Evolutionary conservation across 2,113 vertebrate genomes (phyloP), one percentile per base, ranked within the genome.

Genomic region (Synodontis membranacea): DNA sequence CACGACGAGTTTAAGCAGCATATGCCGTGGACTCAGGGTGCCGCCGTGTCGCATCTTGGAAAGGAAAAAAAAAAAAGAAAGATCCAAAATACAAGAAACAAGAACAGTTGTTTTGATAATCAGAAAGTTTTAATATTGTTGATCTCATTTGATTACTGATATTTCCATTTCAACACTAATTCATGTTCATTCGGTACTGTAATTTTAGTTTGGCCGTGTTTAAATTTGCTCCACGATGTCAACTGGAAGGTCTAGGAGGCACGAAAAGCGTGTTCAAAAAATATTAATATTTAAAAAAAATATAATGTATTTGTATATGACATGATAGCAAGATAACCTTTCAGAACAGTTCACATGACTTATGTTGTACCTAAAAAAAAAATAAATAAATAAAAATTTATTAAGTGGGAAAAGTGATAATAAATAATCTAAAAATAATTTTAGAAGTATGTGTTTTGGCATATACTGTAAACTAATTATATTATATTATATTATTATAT

Each of bases 1-100:
- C 70, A 50, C 37, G 66, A 87, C 81, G 86, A 76, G 64, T 86
- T 89, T 89, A 84, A 5, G 66, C 54, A 80, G 80, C 86, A 89
- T 84, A 86, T 88, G 86, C 66, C 28, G 28, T 62, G 28, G 81
- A 81, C 66, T 68, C 56, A 66, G 75, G 81, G 80, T 44, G 66
- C 76, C 72, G 12, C 14, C 62, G 31, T 76, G 81, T 75, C 83
- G 68, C 84, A 44, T 1, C 75, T 10, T 19, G 79, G 78, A 39
- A 37, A 60, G 21, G 28, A 74, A 44, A 75, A 75, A 46, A n/a
- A 5, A 44, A 7, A 42, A 25, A 42, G 8, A 72, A 39, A 39
- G 23, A 68, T 31, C 14, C 1, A 31, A 88, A 68, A 60, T n/a
- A 3, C 12, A 17, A 52, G 50, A 52, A 15, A 1, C 6, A 21